Conservation (phyloP, 2,797 vertebrate species). For the Austrolebias charrua region DNA sequence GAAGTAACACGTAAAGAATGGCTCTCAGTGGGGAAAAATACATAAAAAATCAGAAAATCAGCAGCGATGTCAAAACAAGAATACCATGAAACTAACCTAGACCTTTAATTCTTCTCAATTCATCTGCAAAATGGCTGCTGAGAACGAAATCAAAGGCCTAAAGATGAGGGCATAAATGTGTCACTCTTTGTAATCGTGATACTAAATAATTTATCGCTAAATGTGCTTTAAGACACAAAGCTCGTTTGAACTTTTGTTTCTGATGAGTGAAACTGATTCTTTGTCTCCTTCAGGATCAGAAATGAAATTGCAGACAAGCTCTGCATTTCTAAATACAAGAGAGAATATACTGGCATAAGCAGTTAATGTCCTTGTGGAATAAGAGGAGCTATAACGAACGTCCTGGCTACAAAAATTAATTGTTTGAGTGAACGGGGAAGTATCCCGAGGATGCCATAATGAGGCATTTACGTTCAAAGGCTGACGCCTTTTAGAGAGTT, state of each 20-base stretch:
- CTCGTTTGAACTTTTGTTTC: constrained; percentile 44
- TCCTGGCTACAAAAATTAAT: constrained; percentile 42
- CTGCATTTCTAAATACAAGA: constrained; percentile 24
- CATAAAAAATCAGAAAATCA: constrained; percentile 25
- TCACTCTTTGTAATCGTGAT: not conserved
- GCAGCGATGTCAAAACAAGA: constrained; percentile 30
- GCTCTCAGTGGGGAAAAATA: constrained; percentile 11
- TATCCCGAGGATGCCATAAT: constrained; percentile 49
- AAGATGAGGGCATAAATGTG: not conserved
- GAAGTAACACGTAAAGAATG: not conserved
- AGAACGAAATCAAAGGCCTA: not conserved
- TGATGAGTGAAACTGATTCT: constrained; percentile 36
- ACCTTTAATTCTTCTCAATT: constrained; percentile 20
- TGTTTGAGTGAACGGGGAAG: constrained; percentile 22
- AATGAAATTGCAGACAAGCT: constrained; percentile 6
- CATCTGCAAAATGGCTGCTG: constrained; percentile 22
- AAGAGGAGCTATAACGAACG: constrained; percentile 25
- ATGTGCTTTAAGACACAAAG: constrained; percentile 39
- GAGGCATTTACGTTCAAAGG: constrained; percentile 46
- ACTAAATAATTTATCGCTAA: constrained; percentile 5
- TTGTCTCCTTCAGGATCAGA: constrained; percentile 9
- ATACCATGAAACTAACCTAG: constrained; percentile 35
- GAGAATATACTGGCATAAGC: constrained; percentile 29
- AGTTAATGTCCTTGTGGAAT: constrained; percentile 37
- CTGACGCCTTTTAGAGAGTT: constrained; percentile 18